A percentile compares a stretch with the other conserved stretches of the same genome.
phyloP scores from a whole-genome alignment of 2,888 invertebrate genomes.

The Diplazon laetatorius region DNA sequence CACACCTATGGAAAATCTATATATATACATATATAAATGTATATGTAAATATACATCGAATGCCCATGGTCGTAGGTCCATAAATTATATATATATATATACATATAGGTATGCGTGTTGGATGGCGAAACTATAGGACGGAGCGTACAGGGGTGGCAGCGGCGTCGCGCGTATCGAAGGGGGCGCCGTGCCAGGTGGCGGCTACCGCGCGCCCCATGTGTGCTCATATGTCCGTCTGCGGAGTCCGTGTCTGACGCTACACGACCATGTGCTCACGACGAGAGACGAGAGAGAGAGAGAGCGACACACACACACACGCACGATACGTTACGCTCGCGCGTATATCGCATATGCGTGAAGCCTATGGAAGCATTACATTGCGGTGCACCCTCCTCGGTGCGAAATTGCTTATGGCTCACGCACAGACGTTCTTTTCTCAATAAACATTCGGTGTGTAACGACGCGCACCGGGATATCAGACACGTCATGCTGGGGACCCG shows the following conservation, averaged over 20 bases:
- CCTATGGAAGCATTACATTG: slow-evolving; percentile 43
- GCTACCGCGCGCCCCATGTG: slow-evolving; percentile 77
- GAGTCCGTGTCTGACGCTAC: slow-evolving; percentile 46
- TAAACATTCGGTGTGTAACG: slow-evolving; percentile 62
- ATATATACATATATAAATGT: not conserved
- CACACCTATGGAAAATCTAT: not conserved
- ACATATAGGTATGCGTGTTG: slow-evolving; percentile 39
- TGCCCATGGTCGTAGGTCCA: too few species aligned
- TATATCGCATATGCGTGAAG: slow-evolving; percentile 24
- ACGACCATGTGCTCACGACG: slow-evolving; percentile 50
- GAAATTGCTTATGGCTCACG: slow-evolving; percentile 29
- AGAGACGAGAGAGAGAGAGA: slow-evolving; percentile 23
- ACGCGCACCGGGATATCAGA: slow-evolving; percentile 52
- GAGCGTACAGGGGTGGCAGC: slow-evolving; percentile 52
- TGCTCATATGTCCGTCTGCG: slow-evolving; percentile 68
- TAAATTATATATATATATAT: slow-evolving; percentile 11
- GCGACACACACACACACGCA: slow-evolving; percentile 30
- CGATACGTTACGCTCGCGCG: slow-evolving; percentile 62
- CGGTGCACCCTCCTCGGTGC: slow-evolving; percentile 56
- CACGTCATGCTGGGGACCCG: slow-evolving; percentile 66
- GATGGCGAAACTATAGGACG: slow-evolving; percentile 56
- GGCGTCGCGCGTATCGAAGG: slow-evolving; percentile 54
- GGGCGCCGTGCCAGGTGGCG: slow-evolving; percentile 78
- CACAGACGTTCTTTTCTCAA: slow-evolving; percentile 53
- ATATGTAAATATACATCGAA: not conserved